phyloP scores from a whole-genome alignment of 2,888 invertebrate species.

The Drosophila koepferae region DNA sequence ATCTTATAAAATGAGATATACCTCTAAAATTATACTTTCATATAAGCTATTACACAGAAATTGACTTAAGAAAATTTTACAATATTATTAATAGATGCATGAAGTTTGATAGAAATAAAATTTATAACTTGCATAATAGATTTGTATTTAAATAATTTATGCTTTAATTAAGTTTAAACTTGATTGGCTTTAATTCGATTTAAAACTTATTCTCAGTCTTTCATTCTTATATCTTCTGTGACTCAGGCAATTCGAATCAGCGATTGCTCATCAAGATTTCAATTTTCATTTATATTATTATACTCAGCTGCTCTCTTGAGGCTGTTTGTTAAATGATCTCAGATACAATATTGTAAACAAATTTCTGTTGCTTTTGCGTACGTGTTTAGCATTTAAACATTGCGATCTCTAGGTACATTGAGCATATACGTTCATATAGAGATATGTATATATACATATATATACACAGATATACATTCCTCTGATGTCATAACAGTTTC shows the following conservation, averaged over 20 bases:
- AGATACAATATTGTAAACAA: conserved; percentile 50
- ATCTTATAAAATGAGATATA: not conserved
- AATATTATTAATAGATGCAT: not conserved
- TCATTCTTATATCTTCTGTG: conserved; percentile 1
- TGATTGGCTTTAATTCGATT: not conserved
- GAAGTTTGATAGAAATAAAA: too few relatives aligned
- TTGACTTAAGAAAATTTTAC: not conserved
- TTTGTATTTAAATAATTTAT: not conserved
- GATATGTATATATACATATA: not conserved
- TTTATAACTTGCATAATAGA: not conserved
- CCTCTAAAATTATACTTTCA: not conserved
- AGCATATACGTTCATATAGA: not conserved
- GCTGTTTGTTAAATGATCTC: conserved; percentile 33
- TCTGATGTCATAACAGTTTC: conserved; percentile 45
- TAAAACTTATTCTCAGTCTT: not conserved
- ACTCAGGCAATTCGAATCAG: conserved; percentile 22
- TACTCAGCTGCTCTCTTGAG: conserved; percentile 18
- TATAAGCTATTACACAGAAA: not conserved
- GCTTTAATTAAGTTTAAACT: not conserved
- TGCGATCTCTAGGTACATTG: conserved; percentile 9
- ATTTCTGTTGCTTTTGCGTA: conserved; percentile 23
- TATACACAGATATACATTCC: conserved; percentile 12
- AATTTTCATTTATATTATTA: conserved; percentile 12
- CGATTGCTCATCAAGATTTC: conserved; percentile 42
- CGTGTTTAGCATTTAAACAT: conserved; percentile 34